Evolutionary conservation across 2,888 invertebrate genomes (phyloP).

Genomic region (Lasioglossum leucozonium): DNA sequence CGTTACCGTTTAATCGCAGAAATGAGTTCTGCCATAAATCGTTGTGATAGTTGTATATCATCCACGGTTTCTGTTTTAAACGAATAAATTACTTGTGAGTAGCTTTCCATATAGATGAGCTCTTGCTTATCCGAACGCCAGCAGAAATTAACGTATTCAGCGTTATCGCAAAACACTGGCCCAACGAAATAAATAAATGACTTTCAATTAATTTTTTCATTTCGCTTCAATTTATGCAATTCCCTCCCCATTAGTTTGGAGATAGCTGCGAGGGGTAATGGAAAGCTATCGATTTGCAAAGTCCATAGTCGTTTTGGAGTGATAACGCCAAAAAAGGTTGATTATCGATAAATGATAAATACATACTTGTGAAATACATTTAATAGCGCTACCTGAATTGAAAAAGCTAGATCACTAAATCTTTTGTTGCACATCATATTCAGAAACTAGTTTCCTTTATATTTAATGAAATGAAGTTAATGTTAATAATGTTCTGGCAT

Average conservation of each 20-base stretch:
- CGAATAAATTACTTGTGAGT: neutral
- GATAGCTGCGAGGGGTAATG: neutral
- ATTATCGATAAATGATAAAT: neutral
- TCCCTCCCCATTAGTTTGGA: neutral
- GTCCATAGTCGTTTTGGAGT: neutral
- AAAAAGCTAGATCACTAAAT: neutral
- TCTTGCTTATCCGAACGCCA: neutral
- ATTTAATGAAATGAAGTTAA: no score
- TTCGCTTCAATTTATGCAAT: neutral
- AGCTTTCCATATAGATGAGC: neutral
- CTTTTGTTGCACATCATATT: no score
- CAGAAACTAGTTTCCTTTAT: neutral
- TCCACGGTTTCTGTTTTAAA: neutral
- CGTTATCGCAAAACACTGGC: neutral
- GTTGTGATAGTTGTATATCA: neutral
- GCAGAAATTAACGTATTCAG: neutral
- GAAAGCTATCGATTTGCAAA: neutral
- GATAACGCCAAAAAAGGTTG: neutral
- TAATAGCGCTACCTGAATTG: neutral
- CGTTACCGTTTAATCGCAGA: slow-evolving; percentile 6
- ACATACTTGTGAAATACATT: neutral
- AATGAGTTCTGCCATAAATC: neutral
- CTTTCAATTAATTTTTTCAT: neutral
- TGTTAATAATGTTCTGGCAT: no score
- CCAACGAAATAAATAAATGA: neutral